Base-by-base conservation (phyloP, 2,888 invertebrate species). In the Meandrusa payeni region DNA sequence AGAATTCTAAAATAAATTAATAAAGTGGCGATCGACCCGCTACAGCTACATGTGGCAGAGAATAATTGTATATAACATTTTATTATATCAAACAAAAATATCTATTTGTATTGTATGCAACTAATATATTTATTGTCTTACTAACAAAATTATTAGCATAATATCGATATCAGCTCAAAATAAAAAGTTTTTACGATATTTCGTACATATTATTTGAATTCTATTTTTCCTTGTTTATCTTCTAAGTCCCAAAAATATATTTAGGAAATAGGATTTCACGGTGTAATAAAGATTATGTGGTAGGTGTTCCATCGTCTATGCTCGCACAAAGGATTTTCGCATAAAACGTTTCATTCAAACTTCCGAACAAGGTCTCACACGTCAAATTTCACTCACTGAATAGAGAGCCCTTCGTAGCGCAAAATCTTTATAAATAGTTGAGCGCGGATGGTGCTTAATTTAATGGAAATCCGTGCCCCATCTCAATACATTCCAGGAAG, bases 361-460 rank as follows among this genome's bases (percentile, higher is more conserved):
- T 55, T 50, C 50, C 59, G 64, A 43, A 44, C 33, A 64, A 75
- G 73, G 75, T 69, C 75, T 76, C 78, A 79, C 81, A 87, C 86
- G 85, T 87, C 85, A 82, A 86, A 87, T 87, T 87, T 82, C 83
- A 83, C 83, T 76, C 76, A 69, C 68, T 86, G 82, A 87, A 86
- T 82, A 61, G 76, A 45, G 46, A 67, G 73, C 72, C 76, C 66
- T 48, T 33, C 55, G 52, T 54, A 60, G 61, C 60, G 50, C 59
- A 74, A 75, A 86, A 85, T 87, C 86, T 86, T 86, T 85, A 81
- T 79, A 85, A 87, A 86, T 86, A 86, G 85, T 87, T 85, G 64
- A 66, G 68, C 58, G 62, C 78, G 76, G 76, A 75, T 64, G 74
- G 58, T 72, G 86, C 67, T 83, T 86, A 87, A 87, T 87, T 86